A percentile compares a stretch with the other conserved stretches of the same genome.
These are phyloP conservation scores for Acanthopleura granulata DNA, from an alignment of 2,888 invertebrate genomes.

Conservation along the genomic window DNA sequence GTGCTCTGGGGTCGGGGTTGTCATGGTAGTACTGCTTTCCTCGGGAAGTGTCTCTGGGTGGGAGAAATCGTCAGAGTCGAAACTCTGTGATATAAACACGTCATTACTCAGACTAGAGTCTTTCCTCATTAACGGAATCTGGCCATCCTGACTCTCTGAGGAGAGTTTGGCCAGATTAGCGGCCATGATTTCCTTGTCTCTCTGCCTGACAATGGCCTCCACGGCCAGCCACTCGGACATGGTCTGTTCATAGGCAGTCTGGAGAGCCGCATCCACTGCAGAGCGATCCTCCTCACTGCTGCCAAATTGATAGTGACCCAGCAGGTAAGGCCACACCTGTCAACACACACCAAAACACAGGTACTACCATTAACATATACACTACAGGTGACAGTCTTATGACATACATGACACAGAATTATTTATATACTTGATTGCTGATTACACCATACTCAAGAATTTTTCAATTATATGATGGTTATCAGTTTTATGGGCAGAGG, in stretches of 20 bases:
- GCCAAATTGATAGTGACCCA: slow-evolving; percentile 86
- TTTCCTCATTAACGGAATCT: slow-evolving; percentile 65
- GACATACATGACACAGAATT: too few species aligned
- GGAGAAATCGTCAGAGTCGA: slow-evolving; percentile 64
- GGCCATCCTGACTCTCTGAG: slow-evolving; percentile 74
- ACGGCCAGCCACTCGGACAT: slow-evolving; percentile 97
- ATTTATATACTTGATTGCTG: too few species aligned
- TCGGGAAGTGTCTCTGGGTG: slow-evolving; percentile 60
- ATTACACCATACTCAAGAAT: too few species aligned
- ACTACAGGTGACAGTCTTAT: too few species aligned
- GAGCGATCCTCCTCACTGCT: slow-evolving; percentile 70
- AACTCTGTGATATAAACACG: slow-evolving; percentile 69
- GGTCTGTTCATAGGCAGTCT: slow-evolving; percentile 86
- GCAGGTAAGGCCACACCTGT: slow-evolving; percentile 87
- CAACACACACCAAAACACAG: too few species aligned
- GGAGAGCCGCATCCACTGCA: slow-evolving; percentile 68
- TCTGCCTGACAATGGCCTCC: slow-evolving; percentile 84
- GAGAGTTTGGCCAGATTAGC: slow-evolving; percentile 88
- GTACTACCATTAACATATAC: too few species aligned
- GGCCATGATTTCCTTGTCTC: slow-evolving; percentile 77
- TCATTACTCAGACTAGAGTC: slow-evolving; percentile 72
- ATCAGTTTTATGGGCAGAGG: too few species aligned
- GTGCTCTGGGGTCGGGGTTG: slow-evolving; percentile 60
- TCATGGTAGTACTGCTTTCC: slow-evolving; percentile 57
- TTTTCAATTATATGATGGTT: too few species aligned